Conservation (phyloP, 2,888 invertebrate genomes). For the Rhaphigaster nebulosa region DNA sequence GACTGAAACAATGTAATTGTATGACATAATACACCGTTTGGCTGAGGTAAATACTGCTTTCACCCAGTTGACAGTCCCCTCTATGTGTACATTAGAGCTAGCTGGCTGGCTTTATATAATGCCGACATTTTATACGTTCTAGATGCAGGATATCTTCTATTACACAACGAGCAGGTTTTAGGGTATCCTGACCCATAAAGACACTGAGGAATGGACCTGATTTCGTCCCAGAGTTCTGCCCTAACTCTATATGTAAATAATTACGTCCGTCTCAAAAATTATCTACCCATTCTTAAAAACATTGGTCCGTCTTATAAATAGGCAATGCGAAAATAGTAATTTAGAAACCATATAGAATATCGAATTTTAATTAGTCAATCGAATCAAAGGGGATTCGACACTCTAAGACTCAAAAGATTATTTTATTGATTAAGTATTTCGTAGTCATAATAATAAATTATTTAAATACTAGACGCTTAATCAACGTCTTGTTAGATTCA, state of each 20-base stretch:
- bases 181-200: not conserved
- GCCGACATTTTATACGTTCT: constrained; percentile 2
- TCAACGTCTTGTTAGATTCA: too few relatives aligned
- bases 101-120: not conserved
- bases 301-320: too few relatives aligned
- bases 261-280: not conserved
- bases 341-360: too few relatives aligned
- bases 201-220: not conserved
- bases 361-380: too few relatives aligned
- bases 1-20: constrained; percentile 36
- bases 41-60: not conserved
- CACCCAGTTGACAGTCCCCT: constrained; percentile 1
- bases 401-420: too few relatives aligned
- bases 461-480: too few relatives aligned
- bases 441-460: too few relatives aligned
- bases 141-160: not conserved
- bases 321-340: too few relatives aligned
- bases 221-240: not conserved
- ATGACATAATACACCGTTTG: constrained; percentile 29
- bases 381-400: too few relatives aligned
- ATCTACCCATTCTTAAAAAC: too few relatives aligned
- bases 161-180: not conserved
- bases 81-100: not conserved
- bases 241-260: not conserved
- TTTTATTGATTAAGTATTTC: too few relatives aligned